Evolutionary conservation across 2,113 vertebrate species (phyloP), one percentile per base, ranked within the genome.

Genomic region (Naja naja): DNA sequence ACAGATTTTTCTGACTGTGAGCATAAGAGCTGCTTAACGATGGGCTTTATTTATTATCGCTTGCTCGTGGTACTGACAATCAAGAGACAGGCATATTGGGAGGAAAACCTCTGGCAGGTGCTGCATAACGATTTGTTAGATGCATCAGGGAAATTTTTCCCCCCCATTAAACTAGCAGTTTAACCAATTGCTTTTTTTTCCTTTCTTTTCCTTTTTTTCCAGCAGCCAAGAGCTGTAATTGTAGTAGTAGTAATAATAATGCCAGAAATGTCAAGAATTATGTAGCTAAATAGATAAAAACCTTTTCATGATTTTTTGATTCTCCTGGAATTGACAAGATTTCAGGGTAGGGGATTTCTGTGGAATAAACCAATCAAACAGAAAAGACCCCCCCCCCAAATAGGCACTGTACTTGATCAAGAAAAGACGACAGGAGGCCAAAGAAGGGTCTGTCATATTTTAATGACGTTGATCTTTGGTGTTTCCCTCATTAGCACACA

Each of bases 381-480:
- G 49, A 34, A 34, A 69, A 34, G 30, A 69, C 30, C 60, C 1
- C 10, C 4, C 3, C 4, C 10, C 3, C 18, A 53, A 56, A 14
- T 3, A 89, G n/a, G 20, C 39, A 22, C 43, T 49, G 11, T 52
- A 87, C 47, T 87, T 87, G 53, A 0, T 39, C 12, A 87, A 92
- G 94, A 94, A 91, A 23, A 93, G 85, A 96, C 94, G 93, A 97
- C 95, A 97, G 92, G 87, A 95, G 92, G 92, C 94, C 93, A 93
- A 93, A 23, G 96, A 97, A 97, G 97, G 97, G 97, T 97, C 96
- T 96, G 96, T 97, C 97, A 98, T 98, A 95, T 97, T 98, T 98
- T 98, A 98, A 98, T 98, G 97, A 97, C 96, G 96, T 96, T 97
- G 95, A 96, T 98, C 98, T 98, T 98, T 98, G 98, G 98, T 98